phyloP scores from a whole-genome alignment of 2,113 vertebrate species.

The Guaruba guarouba region DNA sequence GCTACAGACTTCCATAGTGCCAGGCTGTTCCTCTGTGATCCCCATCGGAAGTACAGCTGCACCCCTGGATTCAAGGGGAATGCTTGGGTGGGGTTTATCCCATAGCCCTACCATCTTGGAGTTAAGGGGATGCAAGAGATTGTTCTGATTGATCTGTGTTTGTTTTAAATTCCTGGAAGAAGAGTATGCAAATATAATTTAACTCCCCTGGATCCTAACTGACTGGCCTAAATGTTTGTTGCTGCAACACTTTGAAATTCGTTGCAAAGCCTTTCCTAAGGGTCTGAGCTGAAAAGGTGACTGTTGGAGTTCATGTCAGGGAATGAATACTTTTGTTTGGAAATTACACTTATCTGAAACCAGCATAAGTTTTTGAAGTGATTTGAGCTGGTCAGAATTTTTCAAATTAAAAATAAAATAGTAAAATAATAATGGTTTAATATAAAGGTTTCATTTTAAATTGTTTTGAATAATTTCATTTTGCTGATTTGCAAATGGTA shows the following conservation, averaged over 20 bases:
- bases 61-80: rapidly evolving
- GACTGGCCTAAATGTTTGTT: rapidly evolving
- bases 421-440: background rate
- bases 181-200: background rate
- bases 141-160: background rate
- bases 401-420: background rate
- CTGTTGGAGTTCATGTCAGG: background rate
- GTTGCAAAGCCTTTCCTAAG: background rate
- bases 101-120: background rate
- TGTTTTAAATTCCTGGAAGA: background rate
- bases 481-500: background rate
- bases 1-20: background rate
- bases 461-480: background rate
- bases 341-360: background rate
- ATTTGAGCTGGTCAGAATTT: background rate
- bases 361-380: background rate
- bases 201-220: background rate
- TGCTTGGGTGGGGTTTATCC: background rate
- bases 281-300: background rate
- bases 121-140: background rate
- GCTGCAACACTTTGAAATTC: background rate
- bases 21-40: background rate
- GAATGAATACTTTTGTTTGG: background rate
- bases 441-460: background rate
- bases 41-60: background rate